Base-by-base conservation (phyloP, 2,797 vertebrate genomes). In the Yasuhikotakia modesta region DNA sequence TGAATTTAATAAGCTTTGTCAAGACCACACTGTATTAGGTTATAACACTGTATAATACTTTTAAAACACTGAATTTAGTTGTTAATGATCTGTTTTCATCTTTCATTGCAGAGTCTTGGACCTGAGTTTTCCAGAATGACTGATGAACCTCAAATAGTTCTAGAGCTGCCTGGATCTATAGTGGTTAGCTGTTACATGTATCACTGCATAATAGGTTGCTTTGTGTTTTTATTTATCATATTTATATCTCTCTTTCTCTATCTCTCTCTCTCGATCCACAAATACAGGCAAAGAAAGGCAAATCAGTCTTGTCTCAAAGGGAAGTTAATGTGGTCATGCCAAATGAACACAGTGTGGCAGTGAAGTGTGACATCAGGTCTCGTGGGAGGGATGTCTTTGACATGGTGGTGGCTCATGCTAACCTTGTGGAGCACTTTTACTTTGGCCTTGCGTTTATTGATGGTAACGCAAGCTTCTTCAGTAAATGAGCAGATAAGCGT, bases 371-470 rank as follows among this genome's bases (percentile, higher is more conserved):
- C 83, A 89, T 94, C 73, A 95, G 93, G 85, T 95, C 96, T 46
- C 95, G 91, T 80, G 95, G 91, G 35, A 92, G 94, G 84, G 95
- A 95, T 30, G 91, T 99, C 87, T 97, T 98, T 83, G 92, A 94
- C 79, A 95, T 94, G 0, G 93, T 96, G 73, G 94, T 92, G 84
- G 93, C 95, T 0, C 95, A 96, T 2, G 90, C 93, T 82, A 96
- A 94, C 86, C 92, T 98, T 69, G 91, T 91, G 84, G 95, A 97
- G 72, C 92, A 95, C 86, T 94, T 94, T 89, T 96, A 97, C 91
- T 98, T 97, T 76, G 95, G 95, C 80, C 92, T 98, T 85, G 96
- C 97, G 88, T 96, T 94, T 77, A 78, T 94, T 83, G 97, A 95
- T 90, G 95, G 96, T 98, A 90, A 84, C 65, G 19, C 32, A 61